A percentile compares a stretch with the other conserved stretches of the same genome.
Conservation (phyloP, 2,888 invertebrate species). For the Notodonta dromedarius region DNA sequence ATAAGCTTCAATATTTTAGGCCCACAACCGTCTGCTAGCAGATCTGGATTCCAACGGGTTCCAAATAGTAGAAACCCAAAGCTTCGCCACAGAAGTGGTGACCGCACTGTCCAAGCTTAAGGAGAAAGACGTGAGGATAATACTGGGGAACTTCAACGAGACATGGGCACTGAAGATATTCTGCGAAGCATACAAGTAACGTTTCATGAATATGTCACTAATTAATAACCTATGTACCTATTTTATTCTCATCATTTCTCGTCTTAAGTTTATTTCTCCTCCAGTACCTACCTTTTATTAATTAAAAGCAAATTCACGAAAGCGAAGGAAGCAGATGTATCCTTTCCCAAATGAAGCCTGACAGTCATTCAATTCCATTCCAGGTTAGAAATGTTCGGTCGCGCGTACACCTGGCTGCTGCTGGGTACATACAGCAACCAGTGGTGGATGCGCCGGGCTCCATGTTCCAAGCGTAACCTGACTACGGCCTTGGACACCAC, state of each 20-base stretch:
- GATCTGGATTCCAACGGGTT: constrained; percentile 93
- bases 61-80: constrained; percentile 94
- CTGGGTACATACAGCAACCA: constrained; percentile 94
- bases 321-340: too few relatives aligned
- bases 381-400: constrained; percentile 94
- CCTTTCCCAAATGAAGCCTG: too few relatives aligned
- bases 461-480: constrained; percentile 90
- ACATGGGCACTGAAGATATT: constrained; percentile 95
- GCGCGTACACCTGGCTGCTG: constrained; percentile 97
- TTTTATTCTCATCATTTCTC: too few relatives aligned
- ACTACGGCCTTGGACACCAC: constrained; percentile 93
- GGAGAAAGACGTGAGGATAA: constrained; percentile 96
- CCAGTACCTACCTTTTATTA: too few relatives aligned
- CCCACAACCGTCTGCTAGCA: constrained; percentile 94
- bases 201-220: background rate
- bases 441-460: constrained; percentile 88
- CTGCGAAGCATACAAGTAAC: constrained; percentile 92
- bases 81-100: constrained; percentile 95
- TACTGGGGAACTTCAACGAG: constrained; percentile 98
- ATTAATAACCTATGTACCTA: too few relatives aligned
- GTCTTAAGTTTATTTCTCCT: too few relatives aligned
- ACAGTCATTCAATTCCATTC: constrained; percentile 6
- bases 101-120: constrained; percentile 92
- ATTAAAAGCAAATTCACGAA: too few relatives aligned
- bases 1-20: constrained; percentile 75